Percentiles rank a stretch among this genome's conserved stretches.
Conservation (phyloP, 2,888 invertebrate species). For the Listrodromus nycthemerus region DNA sequence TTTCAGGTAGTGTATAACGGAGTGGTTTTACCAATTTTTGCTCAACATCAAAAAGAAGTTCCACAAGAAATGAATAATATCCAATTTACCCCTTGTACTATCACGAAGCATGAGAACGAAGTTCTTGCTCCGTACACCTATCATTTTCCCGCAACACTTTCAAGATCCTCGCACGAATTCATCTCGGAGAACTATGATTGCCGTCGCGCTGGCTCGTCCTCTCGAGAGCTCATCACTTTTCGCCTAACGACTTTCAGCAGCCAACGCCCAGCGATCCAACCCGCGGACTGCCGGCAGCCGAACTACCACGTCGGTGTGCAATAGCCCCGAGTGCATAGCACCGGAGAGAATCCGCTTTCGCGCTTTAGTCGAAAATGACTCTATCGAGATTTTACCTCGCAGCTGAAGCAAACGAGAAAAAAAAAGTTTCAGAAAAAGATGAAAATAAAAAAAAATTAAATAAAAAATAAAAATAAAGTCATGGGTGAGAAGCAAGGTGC, state of each 20-base stretch:
- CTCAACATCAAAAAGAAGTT: neutral
- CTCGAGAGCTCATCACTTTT: slow-evolving; percentile 54
- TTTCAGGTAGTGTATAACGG: neutral
- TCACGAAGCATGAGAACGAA: neutral
- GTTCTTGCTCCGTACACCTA: neutral
- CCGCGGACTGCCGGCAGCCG: neutral
- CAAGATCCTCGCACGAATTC: neutral
- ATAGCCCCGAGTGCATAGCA: slow-evolving; percentile 39
- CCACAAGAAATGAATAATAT: neutral
- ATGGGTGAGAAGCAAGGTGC: slow-evolving; percentile 24
- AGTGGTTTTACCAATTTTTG: neutral
- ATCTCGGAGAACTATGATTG: slow-evolving; percentile 24
- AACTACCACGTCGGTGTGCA: slow-evolving; percentile 1
- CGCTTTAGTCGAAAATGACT: slow-evolving; percentile 72
- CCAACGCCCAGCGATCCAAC: slow-evolving; percentile 13
- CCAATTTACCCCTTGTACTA: neutral
- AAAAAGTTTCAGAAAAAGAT: slow-evolving; percentile 10
- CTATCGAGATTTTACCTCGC: slow-evolving; percentile 68
- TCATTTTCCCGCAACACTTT: neutral
- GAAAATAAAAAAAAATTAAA: neutral
- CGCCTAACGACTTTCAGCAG: slow-evolving; percentile 36
- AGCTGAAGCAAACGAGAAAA: slow-evolving; percentile 63
- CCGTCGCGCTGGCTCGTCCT: slow-evolving; percentile 1
- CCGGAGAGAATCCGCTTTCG: slow-evolving; percentile 44
- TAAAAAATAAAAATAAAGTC: neutral